Evolutionary conservation across 2,113 vertebrate genomes (phyloP).

Genomic region (Raja brachyura): DNA sequence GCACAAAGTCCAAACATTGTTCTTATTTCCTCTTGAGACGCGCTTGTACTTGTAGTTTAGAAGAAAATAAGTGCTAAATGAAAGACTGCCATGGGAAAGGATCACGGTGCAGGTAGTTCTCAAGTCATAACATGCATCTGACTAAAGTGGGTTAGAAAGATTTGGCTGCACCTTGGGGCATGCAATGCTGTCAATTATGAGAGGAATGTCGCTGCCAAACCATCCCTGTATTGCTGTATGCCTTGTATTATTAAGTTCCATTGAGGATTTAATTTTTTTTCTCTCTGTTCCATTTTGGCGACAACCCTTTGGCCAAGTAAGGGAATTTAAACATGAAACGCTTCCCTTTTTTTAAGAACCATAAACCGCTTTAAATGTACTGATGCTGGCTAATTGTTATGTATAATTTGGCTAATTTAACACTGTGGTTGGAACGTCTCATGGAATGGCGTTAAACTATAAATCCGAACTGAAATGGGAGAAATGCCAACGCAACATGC

Average conservation of each 20-base stretch:
- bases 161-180: neutral
- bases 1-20: neutral
- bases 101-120: neutral
- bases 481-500: neutral
- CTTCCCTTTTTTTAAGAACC: neutral
- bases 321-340: neutral
- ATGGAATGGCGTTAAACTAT: neutral
- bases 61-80: neutral
- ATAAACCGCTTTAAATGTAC: neutral
- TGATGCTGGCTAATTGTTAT: neutral
- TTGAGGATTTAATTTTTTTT: neutral
- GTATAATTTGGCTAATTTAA: neutral
- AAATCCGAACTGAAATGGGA: slow-evolving; percentile 1
- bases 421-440: neutral
- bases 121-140: neutral
- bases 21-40: neutral
- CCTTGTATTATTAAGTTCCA: neutral
- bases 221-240: too few species aligned
- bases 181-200: neutral
- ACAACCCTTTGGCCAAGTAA: neutral
- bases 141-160: neutral
- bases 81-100: neutral
- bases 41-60: neutral
- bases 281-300: neutral
- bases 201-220: neutral